phyloP scores from a whole-genome alignment of 2,888 invertebrate species.

The Ectemnius continuus region DNA sequence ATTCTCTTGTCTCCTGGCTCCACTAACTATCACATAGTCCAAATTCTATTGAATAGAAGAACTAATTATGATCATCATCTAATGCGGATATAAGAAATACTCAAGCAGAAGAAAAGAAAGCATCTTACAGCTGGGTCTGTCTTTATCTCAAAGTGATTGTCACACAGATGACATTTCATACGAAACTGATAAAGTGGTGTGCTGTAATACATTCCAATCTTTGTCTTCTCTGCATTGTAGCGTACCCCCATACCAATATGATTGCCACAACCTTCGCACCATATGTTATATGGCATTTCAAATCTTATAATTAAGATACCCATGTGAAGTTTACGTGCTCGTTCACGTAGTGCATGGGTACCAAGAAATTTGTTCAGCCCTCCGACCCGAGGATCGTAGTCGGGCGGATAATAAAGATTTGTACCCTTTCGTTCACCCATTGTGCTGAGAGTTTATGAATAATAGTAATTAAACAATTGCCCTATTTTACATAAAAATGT shows the following conservation, averaged over 20 bases:
- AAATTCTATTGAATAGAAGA: constrained; percentile 85
- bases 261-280: constrained; percentile 99
- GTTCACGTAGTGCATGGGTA: constrained; percentile 96
- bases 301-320: constrained; percentile 98
- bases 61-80: constrained; percentile 13
- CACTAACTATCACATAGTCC: constrained; percentile 96
- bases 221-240: constrained; percentile 96
- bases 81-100: not conserved
- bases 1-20: constrained; percentile 97
- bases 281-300: constrained; percentile 99
- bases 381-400: constrained; percentile 97
- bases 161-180: constrained; percentile 99
- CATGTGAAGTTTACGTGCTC: constrained; percentile 96
- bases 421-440: constrained; percentile 99
- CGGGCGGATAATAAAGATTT: constrained; percentile 99
- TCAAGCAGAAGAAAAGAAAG: not conserved
- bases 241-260: constrained; percentile 99
- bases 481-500: not conserved
- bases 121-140: constrained; percentile 94
- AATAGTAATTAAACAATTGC: no score
- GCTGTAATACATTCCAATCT: constrained; percentile 98
- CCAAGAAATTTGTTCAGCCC: constrained; percentile 96
- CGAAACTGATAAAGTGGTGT: constrained; percentile 98
- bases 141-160: constrained; percentile 98
- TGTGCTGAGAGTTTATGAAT: constrained; percentile 38